Base-by-base conservation (phyloP, 2,888 invertebrate species). In the Eilema sororculum region DNA sequence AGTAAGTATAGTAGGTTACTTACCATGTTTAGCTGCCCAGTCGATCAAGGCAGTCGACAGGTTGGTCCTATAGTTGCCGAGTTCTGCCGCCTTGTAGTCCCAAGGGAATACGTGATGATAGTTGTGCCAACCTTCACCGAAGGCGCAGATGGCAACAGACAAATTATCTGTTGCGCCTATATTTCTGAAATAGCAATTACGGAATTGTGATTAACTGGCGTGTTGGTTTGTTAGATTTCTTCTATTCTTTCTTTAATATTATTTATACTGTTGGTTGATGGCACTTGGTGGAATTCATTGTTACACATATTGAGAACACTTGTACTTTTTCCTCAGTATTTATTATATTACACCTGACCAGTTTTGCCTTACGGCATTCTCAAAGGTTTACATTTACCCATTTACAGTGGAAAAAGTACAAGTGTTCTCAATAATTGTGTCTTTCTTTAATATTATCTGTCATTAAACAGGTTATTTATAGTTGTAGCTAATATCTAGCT, bases 91-190 rank as follows among this genome's bases (percentile, higher is more conserved):
- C 98, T 87, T 98, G 41, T 41, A 41, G 41, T 41, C 41, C 41
- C 41, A 41, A 16, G 41, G 41, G 16, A 41, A 41, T 41, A 41
- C 41, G 4, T 41, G 41, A 41, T 41, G 41, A 16, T 41, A 41
- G 41, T 41, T 41, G 41, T 41, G 41, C 41, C 41, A 41, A 41
- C 98, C 98, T 87, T 98, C 97, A 25, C 97, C 97, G 62, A 97
- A 94, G 0, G 98, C 97, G 57, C 96, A 91, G 10, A 97, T 89
- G 0, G 97, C 96, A 0, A 98, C 97, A 0, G 95, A 83, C 72
- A 94, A 89, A 84, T 97, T 97, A 87, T 98, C 97, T 1, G 97
- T 96, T 0, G 98, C 96, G 81, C 96, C 96, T 84, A 97, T 97
- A 71, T 93, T 91, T 78, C 96, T 96, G 90, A 0, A 90, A 90